Evolutionary conservation across 2,797 vertebrate genomes (phyloP), one percentile per base, ranked within the genome.

Genomic region (Philypnodon macrostomus): DNA sequence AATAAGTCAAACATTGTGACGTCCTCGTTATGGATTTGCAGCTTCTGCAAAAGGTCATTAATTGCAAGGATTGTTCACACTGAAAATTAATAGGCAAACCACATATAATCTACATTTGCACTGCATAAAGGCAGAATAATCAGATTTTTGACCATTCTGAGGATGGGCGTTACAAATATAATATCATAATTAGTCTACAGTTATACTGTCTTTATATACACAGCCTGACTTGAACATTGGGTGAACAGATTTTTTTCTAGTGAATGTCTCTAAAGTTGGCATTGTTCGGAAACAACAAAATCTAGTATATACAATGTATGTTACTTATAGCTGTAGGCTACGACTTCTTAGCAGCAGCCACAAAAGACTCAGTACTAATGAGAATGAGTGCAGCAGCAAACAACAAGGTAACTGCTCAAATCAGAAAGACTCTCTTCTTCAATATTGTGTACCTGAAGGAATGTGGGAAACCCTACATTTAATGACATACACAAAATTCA

Each of bases 401-500:
- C 41, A 67, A 62, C 47, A 49, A 53, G 40, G 52, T 53, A 34
- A 75, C 75, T 59, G 51, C n/a, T n/a, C n/a, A n/a, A 69, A 62
- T 13, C 57, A 66, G 62, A 58, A 69, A 59, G 51, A 59, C 47
- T 79, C 70, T 54, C 47, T 63, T 69, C 69, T 59, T 53, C 35
- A 64, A 72, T 58, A 72, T 35, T 54, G 50, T 70, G 46, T 62
- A 71, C 64, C 62, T 81, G 65, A 38, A 65, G 62, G 52, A 62
- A 70, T 15, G 23, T 63, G 55, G 19, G 38, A 55, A 70, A 73
- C 69, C n/a, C 13, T 4, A 73, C 70, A 80, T 83, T 75, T 78
- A 76, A 80, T 78, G 72, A 69, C 55, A 77, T 74, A 71, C 66
- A 69, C 70, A 65, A 66, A 53, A 75, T 52, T 50, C 56, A 66